A percentile compares a stretch with the other conserved stretches of the same genome.
Conservation (phyloP, 2,797 vertebrate genomes). For the Loris lydekkerianus region DNA sequence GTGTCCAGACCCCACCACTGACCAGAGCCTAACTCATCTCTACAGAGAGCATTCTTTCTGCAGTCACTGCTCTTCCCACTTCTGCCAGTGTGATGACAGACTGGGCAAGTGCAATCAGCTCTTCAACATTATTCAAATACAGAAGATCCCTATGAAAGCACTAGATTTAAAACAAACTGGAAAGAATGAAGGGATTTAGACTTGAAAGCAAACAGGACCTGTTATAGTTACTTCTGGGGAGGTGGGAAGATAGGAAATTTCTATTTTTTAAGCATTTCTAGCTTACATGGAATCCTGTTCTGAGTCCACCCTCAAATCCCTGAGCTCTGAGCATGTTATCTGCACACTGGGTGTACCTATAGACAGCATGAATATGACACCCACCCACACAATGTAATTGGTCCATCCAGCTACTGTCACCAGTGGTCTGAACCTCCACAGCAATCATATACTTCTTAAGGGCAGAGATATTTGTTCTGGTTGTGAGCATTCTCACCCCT, state of each 20-base stretch:
- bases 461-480: background rate
- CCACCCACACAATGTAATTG: background rate
- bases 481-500: background rate
- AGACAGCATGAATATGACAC: background rate
- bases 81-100: background rate
- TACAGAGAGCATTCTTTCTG: background rate
- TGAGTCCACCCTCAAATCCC: background rate
- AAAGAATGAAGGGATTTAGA: background rate
- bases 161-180: slow-evolving; percentile 15
- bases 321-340: background rate
- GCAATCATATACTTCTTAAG: background rate
- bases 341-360: background rate
- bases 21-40: background rate
- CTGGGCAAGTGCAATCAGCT: background rate
- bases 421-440: background rate
- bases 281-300: background rate
- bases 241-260: background rate
- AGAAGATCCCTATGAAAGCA: background rate
- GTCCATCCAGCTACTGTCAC: background rate
- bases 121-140: background rate
- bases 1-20: background rate
- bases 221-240: background rate
- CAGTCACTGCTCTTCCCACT: background rate
- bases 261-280: slow-evolving; percentile 36
- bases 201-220: background rate